Base-by-base conservation (phyloP, 2,888 invertebrate genomes). In the Phyto melanocephala region DNA sequence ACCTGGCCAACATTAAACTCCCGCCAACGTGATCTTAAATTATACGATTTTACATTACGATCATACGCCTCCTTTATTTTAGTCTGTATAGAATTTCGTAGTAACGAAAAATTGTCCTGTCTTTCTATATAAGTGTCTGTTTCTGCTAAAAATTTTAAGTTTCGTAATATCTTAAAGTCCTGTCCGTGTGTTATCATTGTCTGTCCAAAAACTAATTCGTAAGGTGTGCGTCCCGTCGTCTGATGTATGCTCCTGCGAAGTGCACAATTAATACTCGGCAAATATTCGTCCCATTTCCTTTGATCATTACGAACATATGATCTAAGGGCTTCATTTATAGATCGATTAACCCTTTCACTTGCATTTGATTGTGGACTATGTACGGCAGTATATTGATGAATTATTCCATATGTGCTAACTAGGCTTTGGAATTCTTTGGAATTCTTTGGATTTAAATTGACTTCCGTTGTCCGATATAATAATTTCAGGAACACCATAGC, bases 181-280 rank as follows among this genome's bases (percentile, higher is more conserved):
- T 33, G 11, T 2, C 67, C 67, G n/a, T 37, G 28, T 10, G 28
- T 33, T 1, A 67, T 37, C 67, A 52, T 67, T 0, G 17, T 22
- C n/a, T 40, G 67, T 7, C 67, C 67, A 4, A 47, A 67, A 2
- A 52, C 40, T 40, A 40, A n/a, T n/a, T n/a, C n/a, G n/a, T n/a
- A 13, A 11, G n/a, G n/a, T n/a, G n/a, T n/a, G n/a, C n/a, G n/a
- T n/a, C n/a, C n/a, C n/a, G n/a, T n/a, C n/a, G n/a, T n/a, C n/a
- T n/a, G n/a, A n/a, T n/a, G n/a, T n/a, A n/a, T n/a, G n/a, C n/a
- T n/a, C n/a, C n/a, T n/a, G n/a, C n/a, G 11, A 13, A 1, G 7
- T 37, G 11, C 11, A 52, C 5, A 22, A 37, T 37, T 5, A 37
- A 24, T 20, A 52, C 22, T 13, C n/a, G 24, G 3, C 65, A 47